Base-by-base conservation (phyloP, 1,140 invertebrate species). In the Drosophila kikkawai region DNA sequence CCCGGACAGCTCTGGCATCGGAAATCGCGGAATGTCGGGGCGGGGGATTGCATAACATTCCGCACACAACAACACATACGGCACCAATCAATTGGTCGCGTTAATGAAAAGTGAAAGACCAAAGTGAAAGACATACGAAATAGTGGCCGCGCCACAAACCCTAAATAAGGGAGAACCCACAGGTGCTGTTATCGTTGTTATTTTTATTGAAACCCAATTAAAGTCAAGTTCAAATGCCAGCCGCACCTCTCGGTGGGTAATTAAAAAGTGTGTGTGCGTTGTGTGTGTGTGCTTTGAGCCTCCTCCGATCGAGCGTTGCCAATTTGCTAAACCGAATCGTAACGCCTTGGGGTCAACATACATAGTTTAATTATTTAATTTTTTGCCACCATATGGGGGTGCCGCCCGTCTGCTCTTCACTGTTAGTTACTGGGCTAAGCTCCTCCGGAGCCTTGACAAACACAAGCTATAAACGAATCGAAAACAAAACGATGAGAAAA, bases 91-190 rank as follows among this genome's bases (percentile, higher is more conserved):
- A 88, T 86, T 86, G 75, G 75, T 67, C 76, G 80, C 85, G 84
- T 79, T 88, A 75, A 88, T 84, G 80, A 84, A 88, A 88, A 88
- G 84, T 88, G 84, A 87, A 87, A 87, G 83, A 86, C 48, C 67
- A 84, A 88, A 88, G 84, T 90, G 85, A 84, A 84, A 84, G 82
- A 84, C 60, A 26, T 2, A 36, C 63, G 45, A 57, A 58, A 29
- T 45, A 9, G 39, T n/a, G 29, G 29, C 53, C 29, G 22, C 26
- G 26, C 47, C 47, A 29, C 42, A 13, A 45, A 36, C 48, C 15
- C 4, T 34, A 55, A 48, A 47, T 22, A 19, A n/a, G 42, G 37
- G 69, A 73, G 69, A 73, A 73, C 67, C 56, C 67, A 74, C 44
- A 48, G 41, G 45, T 60, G 55, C 44, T 32, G 37, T 41, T 44